Percentiles rank a stretch among this genome's conserved stretches.
These are phyloP conservation scores for Oeneis ivallda DNA, from an alignment of 2,888 invertebrate species.

Conservation along the genomic window DNA sequence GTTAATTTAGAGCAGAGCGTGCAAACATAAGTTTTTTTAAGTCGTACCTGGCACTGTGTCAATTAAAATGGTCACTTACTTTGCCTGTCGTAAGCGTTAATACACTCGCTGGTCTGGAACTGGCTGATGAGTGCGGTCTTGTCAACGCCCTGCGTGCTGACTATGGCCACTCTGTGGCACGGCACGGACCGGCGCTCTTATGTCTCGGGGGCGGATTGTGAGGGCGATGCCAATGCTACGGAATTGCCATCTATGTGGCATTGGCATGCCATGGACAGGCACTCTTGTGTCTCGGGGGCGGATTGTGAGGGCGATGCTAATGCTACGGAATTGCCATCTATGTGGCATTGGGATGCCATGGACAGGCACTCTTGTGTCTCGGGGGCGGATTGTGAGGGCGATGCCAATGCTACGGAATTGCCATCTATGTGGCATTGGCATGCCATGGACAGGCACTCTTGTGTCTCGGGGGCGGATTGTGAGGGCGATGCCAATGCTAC, in stretches of 20 bases:
- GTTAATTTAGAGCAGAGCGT: no score
- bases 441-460: no score
- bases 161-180: constrained; percentile 86
- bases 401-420: no score
- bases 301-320: constrained; percentile 68
- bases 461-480: no score
- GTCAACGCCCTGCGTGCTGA: constrained; percentile 91
- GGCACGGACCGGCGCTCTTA: constrained; percentile 79
- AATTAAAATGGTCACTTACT: constrained; percentile 75
- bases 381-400: constrained; percentile 67
- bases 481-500: no score
- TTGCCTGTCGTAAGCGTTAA: constrained; percentile 95
- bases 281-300: constrained; percentile 74
- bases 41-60: background rate
- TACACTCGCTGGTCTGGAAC: constrained; percentile 96
- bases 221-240: constrained; percentile 72
- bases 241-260: no score
- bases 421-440: no score
- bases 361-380: constrained; percentile 78
- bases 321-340: no score
- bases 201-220: constrained; percentile 68
- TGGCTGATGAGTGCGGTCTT: constrained; percentile 93
- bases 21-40: no score
- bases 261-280: no score
- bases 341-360: no score